Evolutionary conservation across 2,113 vertebrate genomes (phyloP).

Genomic region (Scomber colias): DNA sequence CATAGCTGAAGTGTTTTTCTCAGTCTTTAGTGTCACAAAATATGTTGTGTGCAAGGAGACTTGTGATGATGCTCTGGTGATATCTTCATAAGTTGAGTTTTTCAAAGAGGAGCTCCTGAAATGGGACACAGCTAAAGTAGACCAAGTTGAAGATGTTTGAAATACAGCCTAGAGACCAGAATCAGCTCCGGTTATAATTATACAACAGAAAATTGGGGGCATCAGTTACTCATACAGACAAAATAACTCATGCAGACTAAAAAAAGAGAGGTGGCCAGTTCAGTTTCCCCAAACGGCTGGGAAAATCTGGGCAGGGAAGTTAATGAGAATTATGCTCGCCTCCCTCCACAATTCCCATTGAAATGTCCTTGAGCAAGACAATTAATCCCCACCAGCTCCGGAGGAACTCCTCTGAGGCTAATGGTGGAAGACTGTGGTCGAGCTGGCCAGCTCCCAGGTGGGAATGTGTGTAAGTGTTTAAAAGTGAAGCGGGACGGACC

Average conservation of each 20-base stretch:
- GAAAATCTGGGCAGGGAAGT: conserved; percentile 45
- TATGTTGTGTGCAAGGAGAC: not conserved
- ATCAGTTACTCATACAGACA: conserved; percentile 54
- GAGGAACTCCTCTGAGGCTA: conserved; percentile 49
- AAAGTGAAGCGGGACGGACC: conserved; percentile 28
- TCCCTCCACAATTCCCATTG: conserved; percentile 38
- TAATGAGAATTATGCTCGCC: conserved; percentile 56
- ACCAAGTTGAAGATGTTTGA: conserved; percentile 52
- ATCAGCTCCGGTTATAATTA: conserved; percentile 60
- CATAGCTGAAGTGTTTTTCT: not conserved
- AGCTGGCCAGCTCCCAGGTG: conserved; percentile 56
- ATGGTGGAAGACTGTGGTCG: conserved; percentile 30
- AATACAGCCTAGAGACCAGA: conserved; percentile 48
- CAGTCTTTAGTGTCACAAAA: not conserved
- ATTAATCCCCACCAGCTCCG: conserved; percentile 61
- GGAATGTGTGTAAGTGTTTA: conserved; percentile 56
- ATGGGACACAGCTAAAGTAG: conserved; percentile 61
- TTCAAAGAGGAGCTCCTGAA: conserved; percentile 40
- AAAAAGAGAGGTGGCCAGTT: conserved; percentile 51
- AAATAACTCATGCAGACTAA: conserved; percentile 46
- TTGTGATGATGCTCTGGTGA: not conserved
- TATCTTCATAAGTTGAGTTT: conserved; percentile 31
- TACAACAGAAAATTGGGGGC: conserved; percentile 60
- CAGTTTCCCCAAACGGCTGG: conserved; percentile 29
- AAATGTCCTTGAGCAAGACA: conserved; percentile 63